phyloP scores from a whole-genome alignment of 1,140 invertebrate species.

The Drosophila lowei region DNA sequence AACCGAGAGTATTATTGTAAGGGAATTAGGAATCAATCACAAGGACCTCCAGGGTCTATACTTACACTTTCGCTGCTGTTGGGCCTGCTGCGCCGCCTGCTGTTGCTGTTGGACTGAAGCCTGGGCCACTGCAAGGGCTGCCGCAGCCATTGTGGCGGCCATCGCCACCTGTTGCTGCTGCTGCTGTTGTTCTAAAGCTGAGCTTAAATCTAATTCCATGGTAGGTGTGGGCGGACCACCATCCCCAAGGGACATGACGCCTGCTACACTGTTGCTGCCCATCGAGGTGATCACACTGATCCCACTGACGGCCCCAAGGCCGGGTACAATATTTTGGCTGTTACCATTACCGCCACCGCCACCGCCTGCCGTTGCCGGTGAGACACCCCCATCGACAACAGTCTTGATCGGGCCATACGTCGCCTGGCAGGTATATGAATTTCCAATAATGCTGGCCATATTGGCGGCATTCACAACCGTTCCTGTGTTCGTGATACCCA shows the following conservation, averaged over 20 bases:
- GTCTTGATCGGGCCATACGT: constrained; percentile 63
- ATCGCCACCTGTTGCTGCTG: constrained; percentile 49
- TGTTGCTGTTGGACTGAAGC: constrained; percentile 41
- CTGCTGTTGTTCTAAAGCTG: constrained; percentile 79
- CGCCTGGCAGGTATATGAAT: constrained; percentile 73
- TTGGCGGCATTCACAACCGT: constrained; percentile 10
- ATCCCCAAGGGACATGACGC: constrained; percentile 31
- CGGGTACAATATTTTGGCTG: constrained; percentile 50
- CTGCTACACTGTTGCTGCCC: constrained; percentile 71
- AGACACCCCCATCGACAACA: constrained; percentile 42
- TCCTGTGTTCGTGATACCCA: constrained; percentile 71
- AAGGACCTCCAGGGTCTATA: not conserved
- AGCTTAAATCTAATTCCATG: constrained; percentile 83
- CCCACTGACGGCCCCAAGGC: constrained; percentile 66
- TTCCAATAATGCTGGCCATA: constrained; percentile 15
- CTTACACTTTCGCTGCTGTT: constrained; percentile 84
- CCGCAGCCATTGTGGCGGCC: constrained; percentile 46
- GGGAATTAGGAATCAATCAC: not conserved
- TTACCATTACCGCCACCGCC: constrained; percentile 28
- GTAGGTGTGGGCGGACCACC: constrained; percentile 85
- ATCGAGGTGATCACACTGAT: constrained; percentile 77
- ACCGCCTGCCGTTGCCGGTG: constrained; percentile 38
- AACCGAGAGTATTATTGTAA: not conserved
- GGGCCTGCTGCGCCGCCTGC: constrained; percentile 54
- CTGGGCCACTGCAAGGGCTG: constrained; percentile 42